A percentile compares a stretch with the other conserved stretches of the same genome.
phyloP scores from a whole-genome alignment of 2,888 invertebrate species.

The Minunthozetes semirufus region DNA sequence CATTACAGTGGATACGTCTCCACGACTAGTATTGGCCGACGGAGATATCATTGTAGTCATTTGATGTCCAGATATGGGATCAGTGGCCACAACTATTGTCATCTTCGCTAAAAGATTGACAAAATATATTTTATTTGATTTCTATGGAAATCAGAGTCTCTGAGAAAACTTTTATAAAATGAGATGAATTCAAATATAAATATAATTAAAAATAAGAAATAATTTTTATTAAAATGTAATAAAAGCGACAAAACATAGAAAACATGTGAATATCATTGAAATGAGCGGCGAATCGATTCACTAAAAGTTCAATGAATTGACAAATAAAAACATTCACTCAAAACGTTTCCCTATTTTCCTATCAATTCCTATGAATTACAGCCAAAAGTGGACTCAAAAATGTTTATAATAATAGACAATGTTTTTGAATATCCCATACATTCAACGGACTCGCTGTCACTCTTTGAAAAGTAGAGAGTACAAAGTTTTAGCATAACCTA shows the following conservation, averaged over 20 bases:
- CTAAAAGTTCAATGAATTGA: background rate
- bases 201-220: background rate
- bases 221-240: background rate
- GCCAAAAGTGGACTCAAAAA: no score
- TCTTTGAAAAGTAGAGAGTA: no score
- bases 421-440: no score
- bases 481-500: no score
- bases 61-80: background rate
- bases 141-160: background rate
- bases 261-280: background rate
- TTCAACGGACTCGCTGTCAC: no score
- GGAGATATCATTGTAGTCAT: background rate
- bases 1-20: background rate
- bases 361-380: no score
- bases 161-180: background rate
- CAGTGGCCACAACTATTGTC: background rate
- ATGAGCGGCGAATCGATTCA: background rate
- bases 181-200: background rate
- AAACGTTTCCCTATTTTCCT: no score
- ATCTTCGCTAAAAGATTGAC: background rate
- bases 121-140: background rate
- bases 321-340: background rate
- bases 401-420: no score
- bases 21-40: conserved; percentile 12
- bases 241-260: background rate